A percentile compares a stretch with the other conserved stretches of the same genome.
phyloP scores from a whole-genome alignment of 2,888 invertebrate species.

The Athripsodes cinereus region DNA sequence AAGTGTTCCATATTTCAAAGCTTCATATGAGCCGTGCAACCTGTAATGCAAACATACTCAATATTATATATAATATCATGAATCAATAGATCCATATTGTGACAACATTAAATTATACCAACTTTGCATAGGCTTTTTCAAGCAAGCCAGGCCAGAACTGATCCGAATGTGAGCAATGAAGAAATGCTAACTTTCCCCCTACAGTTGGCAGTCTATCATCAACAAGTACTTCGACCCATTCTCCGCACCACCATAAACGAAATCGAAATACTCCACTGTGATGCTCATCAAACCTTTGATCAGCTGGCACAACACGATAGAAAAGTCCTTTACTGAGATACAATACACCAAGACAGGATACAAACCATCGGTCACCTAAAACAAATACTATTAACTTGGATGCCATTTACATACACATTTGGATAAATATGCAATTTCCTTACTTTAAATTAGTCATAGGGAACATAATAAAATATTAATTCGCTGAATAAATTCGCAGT shows the following conservation, averaged over 20 bases:
- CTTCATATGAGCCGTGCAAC: slow-evolving; percentile 89
- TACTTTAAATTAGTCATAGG: no score
- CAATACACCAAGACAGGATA: slow-evolving; percentile 79
- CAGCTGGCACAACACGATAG: slow-evolving; percentile 86
- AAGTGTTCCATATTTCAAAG: slow-evolving; percentile 84
- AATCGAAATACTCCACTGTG: slow-evolving; percentile 82
- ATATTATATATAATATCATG: no score
- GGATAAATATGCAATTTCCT: no score
- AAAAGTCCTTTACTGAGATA: slow-evolving; percentile 82
- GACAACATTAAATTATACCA: slow-evolving; percentile 35
- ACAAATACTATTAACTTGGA: slow-evolving; percentile 24
- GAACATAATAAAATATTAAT: no score
- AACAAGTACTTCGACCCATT: slow-evolving; percentile 85
- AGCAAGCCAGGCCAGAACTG: slow-evolving; percentile 86
- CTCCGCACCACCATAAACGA: slow-evolving; percentile 90
- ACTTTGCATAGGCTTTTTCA: slow-evolving; percentile 93
- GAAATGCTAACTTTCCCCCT: slow-evolving; percentile 78
- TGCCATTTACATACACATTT: no score
- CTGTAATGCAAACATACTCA: slow-evolving; percentile 45
- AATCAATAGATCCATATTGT: background rate
- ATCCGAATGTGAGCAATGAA: slow-evolving; percentile 72
- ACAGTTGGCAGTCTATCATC: slow-evolving; percentile 87
- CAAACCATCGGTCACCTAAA: slow-evolving; percentile 85
- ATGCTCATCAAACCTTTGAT: slow-evolving; percentile 70
- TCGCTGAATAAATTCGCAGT: no score